Conservation (phyloP, 2,888 invertebrate genomes). For the Xestoiulus laeticollis region DNA sequence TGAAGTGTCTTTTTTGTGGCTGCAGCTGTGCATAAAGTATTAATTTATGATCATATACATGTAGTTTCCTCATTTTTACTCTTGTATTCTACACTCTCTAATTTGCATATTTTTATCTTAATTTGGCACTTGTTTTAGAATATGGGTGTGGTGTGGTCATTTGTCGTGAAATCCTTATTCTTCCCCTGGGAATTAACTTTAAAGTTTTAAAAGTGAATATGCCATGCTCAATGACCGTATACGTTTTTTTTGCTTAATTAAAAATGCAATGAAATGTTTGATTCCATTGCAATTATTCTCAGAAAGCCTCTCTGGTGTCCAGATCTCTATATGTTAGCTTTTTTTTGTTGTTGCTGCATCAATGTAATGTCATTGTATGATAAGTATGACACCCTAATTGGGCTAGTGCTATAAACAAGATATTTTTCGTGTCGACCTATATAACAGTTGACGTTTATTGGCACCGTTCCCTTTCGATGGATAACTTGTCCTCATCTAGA, state of each 20-base stretch:
- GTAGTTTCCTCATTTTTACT: background rate
- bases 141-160: conserved; percentile 12
- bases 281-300: background rate
- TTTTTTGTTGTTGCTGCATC: background rate
- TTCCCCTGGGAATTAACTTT: background rate
- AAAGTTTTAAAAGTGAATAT: background rate
- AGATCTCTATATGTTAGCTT: background rate
- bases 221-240: background rate
- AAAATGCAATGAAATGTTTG: background rate
- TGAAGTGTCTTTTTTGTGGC: too few species aligned
- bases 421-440: background rate
- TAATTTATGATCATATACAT: background rate
- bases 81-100: background rate
- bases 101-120: conserved; percentile 35
- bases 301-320: background rate
- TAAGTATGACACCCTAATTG: conserved; percentile 19
- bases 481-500: background rate
- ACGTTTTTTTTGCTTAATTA: background rate
- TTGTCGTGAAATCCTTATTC: background rate
- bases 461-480: conserved; percentile 33
- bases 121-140: conserved; percentile 35
- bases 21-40: too few species aligned
- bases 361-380: background rate
- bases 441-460: conserved; percentile 31
- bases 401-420: conserved; percentile 34